Conservation (phyloP, 1,140 invertebrate species). For the Monochamus saltuarius region DNA sequence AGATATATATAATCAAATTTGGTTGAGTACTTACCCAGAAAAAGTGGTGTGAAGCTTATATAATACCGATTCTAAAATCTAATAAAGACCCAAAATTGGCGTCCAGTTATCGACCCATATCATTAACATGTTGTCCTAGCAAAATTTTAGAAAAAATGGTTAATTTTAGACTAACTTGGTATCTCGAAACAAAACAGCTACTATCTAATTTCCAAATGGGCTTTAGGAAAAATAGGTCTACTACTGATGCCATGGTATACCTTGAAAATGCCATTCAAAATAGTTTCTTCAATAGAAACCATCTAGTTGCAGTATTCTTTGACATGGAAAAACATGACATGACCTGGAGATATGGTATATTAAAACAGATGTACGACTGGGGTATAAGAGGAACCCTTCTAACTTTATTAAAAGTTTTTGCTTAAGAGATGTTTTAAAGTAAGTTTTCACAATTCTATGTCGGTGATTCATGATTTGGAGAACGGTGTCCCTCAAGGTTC, state of each 20-base stretch:
- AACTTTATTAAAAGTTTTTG: constrained; percentile 21
- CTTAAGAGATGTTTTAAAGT: constrained; percentile 22
- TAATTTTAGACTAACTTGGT: constrained; percentile 15
- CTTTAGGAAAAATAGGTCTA: constrained; percentile 19
- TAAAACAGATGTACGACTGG: constrained; percentile 22
- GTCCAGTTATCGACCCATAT: constrained; percentile 18
- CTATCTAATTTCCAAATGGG: constrained; percentile 5
- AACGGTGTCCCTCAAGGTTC: constrained; percentile 29
- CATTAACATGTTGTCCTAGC: constrained; percentile 12
- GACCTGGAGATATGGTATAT: constrained; percentile 27
- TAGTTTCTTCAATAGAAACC: constrained; percentile 8
- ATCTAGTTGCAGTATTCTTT: constrained; percentile 22
- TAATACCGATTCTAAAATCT: constrained; percentile 18
- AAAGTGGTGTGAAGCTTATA: constrained; percentile 10
- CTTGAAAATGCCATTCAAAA: constrained; percentile 23
- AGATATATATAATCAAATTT: constrained; percentile 7
- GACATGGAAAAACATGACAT: constrained; percentile 30
- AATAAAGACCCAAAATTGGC: background rate
- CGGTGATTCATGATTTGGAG: constrained; percentile 7
- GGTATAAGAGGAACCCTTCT: constrained; percentile 19
- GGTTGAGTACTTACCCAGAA: background rate
- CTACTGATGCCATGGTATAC: constrained; percentile 9
- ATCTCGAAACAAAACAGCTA: constrained; percentile 16
- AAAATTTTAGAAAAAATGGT: constrained; percentile 26
- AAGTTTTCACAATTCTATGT: constrained; percentile 6